phyloP scores from a whole-genome alignment of 2,888 invertebrate species.

The Eulithis prunata region DNA sequence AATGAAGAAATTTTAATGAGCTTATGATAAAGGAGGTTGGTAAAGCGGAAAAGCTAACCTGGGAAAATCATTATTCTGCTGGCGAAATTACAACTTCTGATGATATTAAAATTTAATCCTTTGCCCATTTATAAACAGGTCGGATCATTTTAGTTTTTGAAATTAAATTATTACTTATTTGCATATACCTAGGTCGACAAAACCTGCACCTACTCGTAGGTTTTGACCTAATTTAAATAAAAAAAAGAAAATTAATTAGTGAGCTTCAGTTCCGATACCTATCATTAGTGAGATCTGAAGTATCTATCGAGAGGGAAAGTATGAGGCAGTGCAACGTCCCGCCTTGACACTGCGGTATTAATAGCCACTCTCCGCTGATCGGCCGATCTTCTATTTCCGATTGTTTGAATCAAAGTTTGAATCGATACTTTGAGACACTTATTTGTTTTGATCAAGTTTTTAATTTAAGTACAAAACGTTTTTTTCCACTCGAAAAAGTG shows the following conservation, averaged over 20 bases:
- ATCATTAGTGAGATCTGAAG: background rate
- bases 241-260: no score
- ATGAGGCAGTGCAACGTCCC: constrained; percentile 57
- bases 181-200: no score
- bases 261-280: background rate
- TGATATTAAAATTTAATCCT: no score
- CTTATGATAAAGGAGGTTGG: constrained; percentile 6
- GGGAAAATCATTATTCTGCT: background rate
- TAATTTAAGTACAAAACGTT: no score
- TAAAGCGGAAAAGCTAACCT: background rate
- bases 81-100: background rate
- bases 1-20: constrained; percentile 22
- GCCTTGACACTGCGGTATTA: constrained; percentile 80
- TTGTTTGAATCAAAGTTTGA: constrained; percentile 26
- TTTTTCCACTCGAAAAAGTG: no score
- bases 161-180: no score
- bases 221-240: no score
- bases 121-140: no score
- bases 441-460: no score
- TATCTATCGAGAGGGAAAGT: constrained; percentile 63
- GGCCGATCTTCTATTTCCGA: constrained; percentile 54
- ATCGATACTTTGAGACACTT: no score
- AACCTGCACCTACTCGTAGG: no score
- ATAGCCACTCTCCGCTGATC: constrained; percentile 65
- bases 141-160: no score